These are phyloP conservation scores for Oncorhynchus gorbuscha DNA, from an alignment of 2,113 vertebrate species.

Conservation along the genomic window DNA sequence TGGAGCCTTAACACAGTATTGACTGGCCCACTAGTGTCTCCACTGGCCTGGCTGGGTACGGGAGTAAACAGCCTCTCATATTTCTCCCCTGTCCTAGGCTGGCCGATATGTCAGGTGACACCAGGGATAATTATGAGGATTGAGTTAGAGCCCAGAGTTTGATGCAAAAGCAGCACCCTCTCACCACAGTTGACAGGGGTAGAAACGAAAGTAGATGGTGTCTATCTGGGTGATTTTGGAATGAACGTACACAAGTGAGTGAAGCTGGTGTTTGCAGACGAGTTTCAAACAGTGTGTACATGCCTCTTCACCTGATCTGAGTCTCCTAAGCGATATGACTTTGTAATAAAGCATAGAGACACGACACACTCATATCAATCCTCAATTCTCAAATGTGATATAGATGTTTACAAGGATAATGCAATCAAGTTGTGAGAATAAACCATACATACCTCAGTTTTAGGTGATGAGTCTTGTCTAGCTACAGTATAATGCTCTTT, in stretches of 20 bases:
- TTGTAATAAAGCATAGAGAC: too few relatives aligned
- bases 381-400: too few relatives aligned
- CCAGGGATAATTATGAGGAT: conserved; percentile 48
- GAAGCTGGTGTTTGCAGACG: too few relatives aligned
- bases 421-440: too few relatives aligned
- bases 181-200: neutral
- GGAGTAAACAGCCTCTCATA: conserved; percentile 38
- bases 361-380: too few relatives aligned
- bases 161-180: conserved; percentile 17
- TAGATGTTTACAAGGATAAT: too few relatives aligned
- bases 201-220: neutral
- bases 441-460: too few relatives aligned
- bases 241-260: too few relatives aligned
- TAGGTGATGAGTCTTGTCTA: neutral
- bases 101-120: conserved; percentile 38
- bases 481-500: neutral
- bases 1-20: conserved; percentile 72
- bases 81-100: conserved; percentile 2
- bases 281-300: too few relatives aligned
- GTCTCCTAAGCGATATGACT: too few relatives aligned
- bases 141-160: conserved; percentile 1
- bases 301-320: too few relatives aligned
- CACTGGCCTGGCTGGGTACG: conserved; percentile 34
- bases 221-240: neutral
- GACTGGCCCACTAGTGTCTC: conserved; percentile 58